Evolutionary conservation across 2,113 vertebrate genomes (phyloP), one percentile per base, ranked within the genome.

Genomic region (Spermophilus dauricus): DNA sequence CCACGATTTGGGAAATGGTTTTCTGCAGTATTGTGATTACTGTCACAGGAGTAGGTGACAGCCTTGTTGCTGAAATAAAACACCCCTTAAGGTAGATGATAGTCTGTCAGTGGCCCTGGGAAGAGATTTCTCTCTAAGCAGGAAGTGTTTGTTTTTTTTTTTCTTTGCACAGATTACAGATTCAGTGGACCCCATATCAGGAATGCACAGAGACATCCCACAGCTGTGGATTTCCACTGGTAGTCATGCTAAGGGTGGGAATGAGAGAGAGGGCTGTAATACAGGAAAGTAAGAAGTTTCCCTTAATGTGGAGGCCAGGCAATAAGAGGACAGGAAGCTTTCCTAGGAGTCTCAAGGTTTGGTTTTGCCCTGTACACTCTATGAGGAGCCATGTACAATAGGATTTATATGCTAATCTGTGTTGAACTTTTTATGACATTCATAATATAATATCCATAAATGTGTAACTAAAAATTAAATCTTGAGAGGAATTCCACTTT

Each of bases 191-290:
- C 45, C 32, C 51, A 22, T 9, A 34, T 30, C 9, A 51, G 34
- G 45, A 34, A 16, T 30, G 28, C 6, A 1, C 16, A 10, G 7
- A 67, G 6, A 48, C 6, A 18, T 8, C 12, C 0, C 26, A n/a
- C 10, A 34, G n/a, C 14, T 86, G 7, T 53, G 37, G 14, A 51
- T 81, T 82, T 12, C 37, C 34, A 1, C 6, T 65, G 51, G 32
- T 22, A 16, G 30, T 70, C 63, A 17, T 7, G 26, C 1, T 28
- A 28, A 63, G n/a, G 17, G 30, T 75, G 8, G 18, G 26, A 16
- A 4, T 63, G 6, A 8, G 53, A 63, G 61, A 63, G 61, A 11
- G 61, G 24, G 61, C 26, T 28, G 24, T 3, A 93, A 10, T 14
- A 63, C 2, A n/a, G 26, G 9, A 39, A 42, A 12, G 34, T 30